phyloP scores from a whole-genome alignment of 2,113 vertebrate species.

The Hucho hucho region DNA sequence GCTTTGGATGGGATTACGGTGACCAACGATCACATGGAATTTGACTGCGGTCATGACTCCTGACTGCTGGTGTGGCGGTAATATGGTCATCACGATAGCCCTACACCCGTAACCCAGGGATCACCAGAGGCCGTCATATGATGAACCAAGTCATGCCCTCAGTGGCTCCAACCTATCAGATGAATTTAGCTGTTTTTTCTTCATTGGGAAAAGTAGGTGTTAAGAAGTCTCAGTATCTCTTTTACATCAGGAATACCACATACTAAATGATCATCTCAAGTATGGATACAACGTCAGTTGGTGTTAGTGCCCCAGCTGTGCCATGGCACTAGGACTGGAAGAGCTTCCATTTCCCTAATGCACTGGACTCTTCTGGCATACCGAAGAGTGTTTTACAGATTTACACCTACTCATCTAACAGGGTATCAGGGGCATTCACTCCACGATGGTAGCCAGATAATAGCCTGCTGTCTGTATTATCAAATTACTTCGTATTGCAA shows the following conservation, averaged over 20 bases:
- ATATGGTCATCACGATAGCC: no score
- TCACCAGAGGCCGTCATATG: background rate
- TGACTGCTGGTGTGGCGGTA: no score
- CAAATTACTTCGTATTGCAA: background rate
- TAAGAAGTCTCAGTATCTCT: no score
- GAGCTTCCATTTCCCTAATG: background rate
- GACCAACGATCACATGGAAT: no score
- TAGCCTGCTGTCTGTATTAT: background rate
- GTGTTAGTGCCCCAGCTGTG: background rate
- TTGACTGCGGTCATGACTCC: no score
- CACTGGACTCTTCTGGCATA: background rate
- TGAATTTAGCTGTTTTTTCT: background rate
- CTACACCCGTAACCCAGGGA: background rate
- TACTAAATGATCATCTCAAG: background rate
- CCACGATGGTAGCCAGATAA: slow-evolving; percentile 5
- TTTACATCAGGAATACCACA: no score
- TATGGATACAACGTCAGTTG: background rate
- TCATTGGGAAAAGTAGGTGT: no score
- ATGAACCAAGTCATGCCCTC: background rate
- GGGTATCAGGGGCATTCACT: slow-evolving; percentile 18
- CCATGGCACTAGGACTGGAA: background rate
- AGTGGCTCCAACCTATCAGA: background rate
- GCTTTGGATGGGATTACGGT: no score
- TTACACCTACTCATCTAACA: slow-evolving; percentile 28
- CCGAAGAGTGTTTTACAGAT: slow-evolving; percentile 28